A percentile compares a stretch with the other conserved stretches of the same genome.
Conservation (phyloP, 2,113 vertebrate species). For the Ramphastos sulfuratus region DNA sequence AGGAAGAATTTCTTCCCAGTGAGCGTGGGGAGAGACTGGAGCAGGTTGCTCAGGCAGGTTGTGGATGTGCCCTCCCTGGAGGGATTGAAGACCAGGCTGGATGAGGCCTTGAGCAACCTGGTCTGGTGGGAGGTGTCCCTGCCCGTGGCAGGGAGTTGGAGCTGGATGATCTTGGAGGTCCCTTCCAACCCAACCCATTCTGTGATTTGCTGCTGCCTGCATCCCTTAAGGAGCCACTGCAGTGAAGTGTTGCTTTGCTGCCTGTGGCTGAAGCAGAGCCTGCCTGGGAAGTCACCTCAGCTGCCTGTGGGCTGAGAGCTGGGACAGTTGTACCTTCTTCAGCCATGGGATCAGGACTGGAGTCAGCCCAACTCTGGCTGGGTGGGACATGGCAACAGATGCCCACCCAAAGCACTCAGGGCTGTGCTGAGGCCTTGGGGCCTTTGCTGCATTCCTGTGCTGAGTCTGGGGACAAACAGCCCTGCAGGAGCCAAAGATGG, state of each 20-base stretch:
- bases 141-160: too few relatives aligned
- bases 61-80: too few relatives aligned
- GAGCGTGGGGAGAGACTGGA: too few relatives aligned
- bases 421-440: neutral
- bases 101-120: too few relatives aligned
- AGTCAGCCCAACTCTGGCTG: rapidly evolving
- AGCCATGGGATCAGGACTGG: neutral
- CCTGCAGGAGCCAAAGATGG: neutral
- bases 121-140: too few relatives aligned
- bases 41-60: too few relatives aligned
- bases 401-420: neutral
- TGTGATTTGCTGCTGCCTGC: neutral
- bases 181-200: too few relatives aligned
- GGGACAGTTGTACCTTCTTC: neutral
- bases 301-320: neutral
- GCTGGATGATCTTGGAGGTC: too few relatives aligned
- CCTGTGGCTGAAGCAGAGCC: neutral
- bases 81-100: too few relatives aligned
- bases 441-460: neutral
- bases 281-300: neutral
- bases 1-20: too few relatives aligned
- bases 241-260: neutral
- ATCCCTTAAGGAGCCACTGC: neutral
- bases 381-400: neutral
- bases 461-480: neutral